These are phyloP conservation scores for Pyrrhia umbra DNA, from an alignment of 2,888 invertebrate genomes.

Conservation along the genomic window DNA sequence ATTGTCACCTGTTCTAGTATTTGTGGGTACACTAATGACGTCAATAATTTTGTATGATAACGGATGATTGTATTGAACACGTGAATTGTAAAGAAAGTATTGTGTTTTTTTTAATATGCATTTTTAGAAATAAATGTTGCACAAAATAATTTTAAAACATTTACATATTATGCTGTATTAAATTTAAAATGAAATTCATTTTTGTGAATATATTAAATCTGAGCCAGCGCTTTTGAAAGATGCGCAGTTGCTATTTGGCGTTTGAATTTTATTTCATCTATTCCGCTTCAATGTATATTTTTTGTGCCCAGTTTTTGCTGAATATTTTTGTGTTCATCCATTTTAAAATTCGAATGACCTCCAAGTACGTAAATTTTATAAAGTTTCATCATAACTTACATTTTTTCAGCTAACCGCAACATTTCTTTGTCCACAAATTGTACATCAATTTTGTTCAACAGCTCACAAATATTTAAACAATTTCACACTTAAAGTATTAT, in stretches of 20 bases:
- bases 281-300: neutral
- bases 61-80: constrained; percentile 4
- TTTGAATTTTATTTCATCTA: constrained; percentile 4
- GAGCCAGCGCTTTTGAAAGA: neutral
- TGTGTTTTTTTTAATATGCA: neutral
- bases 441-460: constrained; percentile 36
- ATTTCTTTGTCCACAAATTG: constrained; percentile 47
- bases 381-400: constrained; percentile 48
- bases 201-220: neutral
- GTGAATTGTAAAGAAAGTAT: constrained; percentile 17
- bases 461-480: constrained; percentile 43
- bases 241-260: constrained; percentile 9
- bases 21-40: constrained; percentile 36
- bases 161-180: too few species aligned
- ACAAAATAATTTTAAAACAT: too few species aligned
- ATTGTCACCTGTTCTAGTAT: constrained; percentile 49
- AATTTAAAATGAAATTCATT: neutral
- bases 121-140: too few species aligned
- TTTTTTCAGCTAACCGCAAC: constrained; percentile 27
- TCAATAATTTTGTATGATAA: constrained; percentile 38
- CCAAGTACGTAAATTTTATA: neutral
- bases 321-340: neutral
- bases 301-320: neutral
- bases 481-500: constrained; percentile 38
- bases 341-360: constrained; percentile 3